Percentiles rank a stretch among this genome's conserved stretches.
Evolutionary conservation across 2,888 invertebrate genomes (phyloP).

Genomic region (Liopterus haemorrhoidalis): DNA sequence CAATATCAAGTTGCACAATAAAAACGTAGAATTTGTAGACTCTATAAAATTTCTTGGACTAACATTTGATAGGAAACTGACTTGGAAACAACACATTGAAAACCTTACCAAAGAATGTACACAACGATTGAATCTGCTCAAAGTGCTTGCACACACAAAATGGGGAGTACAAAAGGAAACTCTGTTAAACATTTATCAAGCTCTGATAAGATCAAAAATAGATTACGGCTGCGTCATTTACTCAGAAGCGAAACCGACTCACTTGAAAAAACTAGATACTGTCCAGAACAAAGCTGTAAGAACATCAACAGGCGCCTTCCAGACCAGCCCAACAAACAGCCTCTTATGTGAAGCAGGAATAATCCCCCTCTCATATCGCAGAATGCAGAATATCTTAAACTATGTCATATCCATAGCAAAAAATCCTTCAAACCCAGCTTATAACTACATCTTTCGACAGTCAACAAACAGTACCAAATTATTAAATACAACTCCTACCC

Average conservation of each 20-base stretch:
- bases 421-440: no score
- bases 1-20: constrained; percentile 7
- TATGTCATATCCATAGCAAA: no score
- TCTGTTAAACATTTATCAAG: constrained; percentile 16
- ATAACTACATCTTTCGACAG: no score
- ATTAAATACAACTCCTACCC: no score
- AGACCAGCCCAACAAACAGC: constrained; percentile 17
- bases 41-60: constrained; percentile 18
- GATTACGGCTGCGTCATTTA: constrained; percentile 31
- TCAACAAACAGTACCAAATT: no score
- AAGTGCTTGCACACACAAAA: constrained; percentile 15
- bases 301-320: constrained; percentile 23
- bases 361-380: constrained; percentile 8
- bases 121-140: constrained; percentile 21
- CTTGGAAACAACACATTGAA: constrained; percentile 19
- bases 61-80: constrained; percentile 8
- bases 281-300: constrained; percentile 23
- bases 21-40: constrained; percentile 15
- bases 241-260: constrained; percentile 18
- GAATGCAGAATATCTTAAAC: background rate
- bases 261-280: constrained; percentile 16
- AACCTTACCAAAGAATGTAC: constrained; percentile 10
- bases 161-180: constrained; percentile 22
- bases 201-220: constrained; percentile 25
- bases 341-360: constrained; percentile 14